Base-by-base conservation (phyloP, 1,140 invertebrate species). In the Sycophila sp. region DNA sequence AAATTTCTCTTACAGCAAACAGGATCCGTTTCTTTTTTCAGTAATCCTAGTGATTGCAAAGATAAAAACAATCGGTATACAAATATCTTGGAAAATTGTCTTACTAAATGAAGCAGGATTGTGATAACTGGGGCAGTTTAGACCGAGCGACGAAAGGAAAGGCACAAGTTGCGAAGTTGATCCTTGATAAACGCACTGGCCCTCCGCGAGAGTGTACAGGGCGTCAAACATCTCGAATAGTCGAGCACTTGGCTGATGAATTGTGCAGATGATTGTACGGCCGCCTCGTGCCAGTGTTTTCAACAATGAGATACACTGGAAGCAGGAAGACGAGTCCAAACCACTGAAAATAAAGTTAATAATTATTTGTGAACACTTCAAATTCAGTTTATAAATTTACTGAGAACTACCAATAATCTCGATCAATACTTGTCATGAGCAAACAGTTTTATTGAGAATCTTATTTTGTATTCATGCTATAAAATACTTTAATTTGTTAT, bases 211-310 rank as follows among this genome's bases (percentile, higher is more conserved):
- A 3, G 97, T 95, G 80, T 98, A 98, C 40, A 98, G 86, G 85
- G 97, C 93, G 82, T 99, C 97, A 83, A 99, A 99, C 93, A 97
- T 98, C 83, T 98, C 96, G 79, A 99, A 99, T 28, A 98, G 86
- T 76, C 96, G 91, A 11, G 97, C 96, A 40, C 95, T 97, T 0
- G 98, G 98, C 80, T 99, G 98, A 87, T 99, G 98, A 75, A 99
- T 98, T 4, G 97, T 99, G 80, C 97, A 98, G 67, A 99, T 95
- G 60, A 99, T 97, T 0, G 96, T 98, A 69, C 96, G 89, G 1
- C 97, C 97, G 32, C 94, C 95, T 26, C 92, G 89, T 1, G 96
- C 95, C 53, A 99, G 82, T n/a, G 91, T 93, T 87, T 97, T 94
- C 75, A 97, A 82, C 49, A 96, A 80, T 11, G 92, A 92, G 51